Percentiles rank a stretch among this genome's conserved stretches.
Conservation (phyloP, 2,888 invertebrate genomes). For the Chaetoderma sp. region DNA sequence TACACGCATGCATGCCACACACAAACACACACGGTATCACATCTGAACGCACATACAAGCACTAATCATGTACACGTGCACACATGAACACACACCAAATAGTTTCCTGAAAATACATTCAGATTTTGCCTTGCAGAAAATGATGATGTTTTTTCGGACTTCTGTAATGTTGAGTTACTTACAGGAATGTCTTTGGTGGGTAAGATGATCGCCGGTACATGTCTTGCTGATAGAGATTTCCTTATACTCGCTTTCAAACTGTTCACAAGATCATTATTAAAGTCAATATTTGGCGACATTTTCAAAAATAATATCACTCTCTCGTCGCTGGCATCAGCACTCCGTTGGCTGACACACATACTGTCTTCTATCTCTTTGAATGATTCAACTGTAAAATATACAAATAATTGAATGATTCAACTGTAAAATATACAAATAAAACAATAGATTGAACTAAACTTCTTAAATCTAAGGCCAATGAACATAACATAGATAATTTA, state of each 20-base stretch:
- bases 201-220: slow-evolving; percentile 73
- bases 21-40: background rate
- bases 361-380: slow-evolving; percentile 73
- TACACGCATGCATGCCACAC: too few relatives aligned
- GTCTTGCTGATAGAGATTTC: slow-evolving; percentile 71
- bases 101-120: background rate
- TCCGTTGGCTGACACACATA: slow-evolving; percentile 73
- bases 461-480: too few relatives aligned
- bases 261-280: slow-evolving; percentile 67
- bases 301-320: slow-evolving; percentile 74
- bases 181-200: slow-evolving; percentile 72
- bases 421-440: too few relatives aligned
- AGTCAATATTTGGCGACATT: slow-evolving; percentile 64
- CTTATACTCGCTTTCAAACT: slow-evolving; percentile 70
- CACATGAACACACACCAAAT: too few relatives aligned
- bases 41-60: too few relatives aligned
- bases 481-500: too few relatives aligned
- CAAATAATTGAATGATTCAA: too few relatives aligned
- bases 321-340: slow-evolving; percentile 70
- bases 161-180: slow-evolving; percentile 41
- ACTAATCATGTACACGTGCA: too few relatives aligned
- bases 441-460: too few relatives aligned
- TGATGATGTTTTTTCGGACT: background rate
- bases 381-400: slow-evolving; percentile 69
- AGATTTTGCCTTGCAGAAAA: background rate